Conservation (phyloP, 2,888 invertebrate species). For the Seira ritae region DNA sequence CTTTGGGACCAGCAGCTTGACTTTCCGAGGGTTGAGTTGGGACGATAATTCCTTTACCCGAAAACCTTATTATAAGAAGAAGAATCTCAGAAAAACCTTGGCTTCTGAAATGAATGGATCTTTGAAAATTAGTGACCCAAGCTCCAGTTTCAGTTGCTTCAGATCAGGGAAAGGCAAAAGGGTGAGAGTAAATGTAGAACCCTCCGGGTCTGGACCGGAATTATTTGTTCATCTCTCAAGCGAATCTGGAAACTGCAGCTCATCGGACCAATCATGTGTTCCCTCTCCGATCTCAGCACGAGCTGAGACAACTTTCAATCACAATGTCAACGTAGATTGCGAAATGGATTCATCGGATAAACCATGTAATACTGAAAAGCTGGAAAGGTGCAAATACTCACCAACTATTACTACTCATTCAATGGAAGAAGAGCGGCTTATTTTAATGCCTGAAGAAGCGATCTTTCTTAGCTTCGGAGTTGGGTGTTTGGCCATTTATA, state of each 20-base stretch:
- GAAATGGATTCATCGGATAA: background rate
- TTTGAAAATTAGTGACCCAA: background rate
- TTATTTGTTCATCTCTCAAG: slow-evolving; percentile 45
- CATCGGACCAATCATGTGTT: background rate
- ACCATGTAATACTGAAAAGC: background rate
- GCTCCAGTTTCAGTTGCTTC: slow-evolving; percentile 2
- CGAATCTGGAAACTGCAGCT: slow-evolving; percentile 1
- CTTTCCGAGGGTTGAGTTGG: slow-evolving; percentile 56
- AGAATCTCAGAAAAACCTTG: slow-evolving; percentile 14
- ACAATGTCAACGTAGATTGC: no score
- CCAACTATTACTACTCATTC: slow-evolving; percentile 29
- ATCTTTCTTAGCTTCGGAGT: slow-evolving; percentile 72
- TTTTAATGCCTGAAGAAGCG: slow-evolving; percentile 71
- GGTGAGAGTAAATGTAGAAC: slow-evolving; percentile 24
- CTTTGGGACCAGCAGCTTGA: slow-evolving; percentile 64
- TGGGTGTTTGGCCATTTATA: slow-evolving; percentile 68
- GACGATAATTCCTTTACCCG: slow-evolving; percentile 36
- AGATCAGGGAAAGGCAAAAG: slow-evolving; percentile 19
- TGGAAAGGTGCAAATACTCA: background rate
- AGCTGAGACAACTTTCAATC: no score
- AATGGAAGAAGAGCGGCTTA: slow-evolving; percentile 65
- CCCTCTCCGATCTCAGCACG: no score
- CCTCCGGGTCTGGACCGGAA: slow-evolving; percentile 38
- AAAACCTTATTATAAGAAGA: slow-evolving; percentile 46
- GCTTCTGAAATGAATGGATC: background rate